Conservation (phyloP, 2,797 vertebrate genomes). For the Spinus olivaceus region DNA sequence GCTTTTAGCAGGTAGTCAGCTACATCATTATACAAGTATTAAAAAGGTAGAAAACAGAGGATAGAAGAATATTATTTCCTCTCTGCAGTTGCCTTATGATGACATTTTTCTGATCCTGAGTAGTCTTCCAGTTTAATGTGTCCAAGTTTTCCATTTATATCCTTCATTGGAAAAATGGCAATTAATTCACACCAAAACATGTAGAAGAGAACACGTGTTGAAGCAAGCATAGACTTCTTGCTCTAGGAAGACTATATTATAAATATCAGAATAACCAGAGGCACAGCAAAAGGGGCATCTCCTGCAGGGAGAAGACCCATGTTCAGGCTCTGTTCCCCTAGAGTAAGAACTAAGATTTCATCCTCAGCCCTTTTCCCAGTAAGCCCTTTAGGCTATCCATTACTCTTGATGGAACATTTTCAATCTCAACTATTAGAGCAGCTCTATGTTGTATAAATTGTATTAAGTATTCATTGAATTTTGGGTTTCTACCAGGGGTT, state of each 20-base stretch:
- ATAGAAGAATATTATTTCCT: not conserved
- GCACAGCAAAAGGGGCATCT: not conserved
- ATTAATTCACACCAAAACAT: not conserved
- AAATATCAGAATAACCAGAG: not conserved
- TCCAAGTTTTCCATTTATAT: not conserved
- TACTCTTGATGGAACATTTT: conserved; percentile 63
- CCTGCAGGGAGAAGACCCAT: not conserved
- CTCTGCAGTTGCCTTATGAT: not conserved
- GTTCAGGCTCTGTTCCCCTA: not conserved
- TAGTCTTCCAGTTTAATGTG: not conserved
- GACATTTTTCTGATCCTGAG: not conserved
- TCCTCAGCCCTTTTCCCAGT: conserved; percentile 9
- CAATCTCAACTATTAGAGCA: conserved; percentile 50
- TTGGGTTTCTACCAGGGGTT: conserved; percentile 46
- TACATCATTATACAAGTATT: not conserved
- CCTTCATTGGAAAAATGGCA: not conserved
- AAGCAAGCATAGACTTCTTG: not conserved
- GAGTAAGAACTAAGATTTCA: not conserved
- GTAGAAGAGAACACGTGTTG: not conserved
- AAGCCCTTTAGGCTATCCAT: conserved; percentile 66
- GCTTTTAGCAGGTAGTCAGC: not conserved
- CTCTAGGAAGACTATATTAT: not conserved
- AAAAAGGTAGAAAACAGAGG: not conserved
- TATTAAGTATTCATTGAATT: conserved; percentile 66
- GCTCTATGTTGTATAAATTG: conserved; percentile 58